Percentiles rank a stretch among this genome's conserved stretches.
Conservation (phyloP, 2,888 invertebrate species). For the Microctonus brassicae region DNA sequence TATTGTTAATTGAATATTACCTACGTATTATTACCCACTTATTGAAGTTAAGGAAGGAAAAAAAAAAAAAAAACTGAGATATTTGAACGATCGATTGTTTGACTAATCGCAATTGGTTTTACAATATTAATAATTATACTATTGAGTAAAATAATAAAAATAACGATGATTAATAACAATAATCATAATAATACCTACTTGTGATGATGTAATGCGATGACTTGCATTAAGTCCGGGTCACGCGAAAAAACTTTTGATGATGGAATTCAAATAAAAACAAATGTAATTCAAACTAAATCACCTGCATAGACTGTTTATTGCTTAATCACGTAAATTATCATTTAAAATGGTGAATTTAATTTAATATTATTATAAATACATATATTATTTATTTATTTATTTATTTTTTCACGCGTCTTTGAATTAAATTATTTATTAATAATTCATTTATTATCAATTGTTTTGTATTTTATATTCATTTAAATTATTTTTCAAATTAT, state of each 20-base stretch:
- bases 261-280: conserved; percentile 69
- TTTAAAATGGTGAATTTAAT: conserved; percentile 25
- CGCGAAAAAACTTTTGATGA: conserved; percentile 67
- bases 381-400: conserved; percentile 33
- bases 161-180: conserved; percentile 65
- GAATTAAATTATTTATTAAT: conserved; percentile 3
- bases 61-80: conserved; percentile 42
- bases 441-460: not conserved
- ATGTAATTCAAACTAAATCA: conserved; percentile 68
- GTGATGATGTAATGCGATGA: conserved; percentile 68
- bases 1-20: conserved; percentile 61
- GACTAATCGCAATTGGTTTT: conserved; percentile 54
- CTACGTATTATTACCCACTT: conserved; percentile 51
- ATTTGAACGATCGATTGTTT: conserved; percentile 53
- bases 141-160: conserved; percentile 59
- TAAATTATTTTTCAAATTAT: conserved; percentile 26
- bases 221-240: conserved; percentile 68
- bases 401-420: conserved; percentile 8
- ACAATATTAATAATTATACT: conserved; percentile 61
- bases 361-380: conserved; percentile 41
- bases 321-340: conserved; percentile 46
- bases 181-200: conserved; percentile 68
- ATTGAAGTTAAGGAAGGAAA: conserved; percentile 47
- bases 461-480: conserved; percentile 28
- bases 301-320: conserved; percentile 65